A percentile compares a stretch with the other conserved stretches of the same genome.
Evolutionary conservation across 2,113 vertebrate species (phyloP).

Genomic region (Pseudonaja textilis): DNA sequence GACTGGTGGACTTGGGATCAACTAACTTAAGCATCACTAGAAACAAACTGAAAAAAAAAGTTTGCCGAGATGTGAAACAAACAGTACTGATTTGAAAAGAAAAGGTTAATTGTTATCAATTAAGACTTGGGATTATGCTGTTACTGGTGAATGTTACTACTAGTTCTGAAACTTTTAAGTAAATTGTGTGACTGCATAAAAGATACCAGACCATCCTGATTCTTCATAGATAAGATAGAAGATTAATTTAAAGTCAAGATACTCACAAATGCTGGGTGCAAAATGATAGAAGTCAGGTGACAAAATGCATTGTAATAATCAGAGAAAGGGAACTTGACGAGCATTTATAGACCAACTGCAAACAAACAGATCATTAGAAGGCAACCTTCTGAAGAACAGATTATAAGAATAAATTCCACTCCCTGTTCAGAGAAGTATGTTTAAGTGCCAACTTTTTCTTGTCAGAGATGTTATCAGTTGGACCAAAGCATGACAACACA

Average conservation of each 20-base stretch:
- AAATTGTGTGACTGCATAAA: not conserved
- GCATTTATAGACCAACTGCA: not conserved
- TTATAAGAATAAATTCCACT: slow-evolving; percentile 44
- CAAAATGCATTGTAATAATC: slow-evolving; percentile 43
- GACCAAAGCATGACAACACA: slow-evolving; percentile 47
- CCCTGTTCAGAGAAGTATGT: slow-evolving; percentile 44
- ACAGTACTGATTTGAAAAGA: slow-evolving; percentile 27
- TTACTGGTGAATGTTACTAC: not conserved
- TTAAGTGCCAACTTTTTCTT: slow-evolving; percentile 47
- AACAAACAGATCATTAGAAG: slow-evolving; percentile 36
- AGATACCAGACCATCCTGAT: slow-evolving; percentile 52
- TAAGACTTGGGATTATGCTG: not conserved
- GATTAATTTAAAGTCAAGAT: slow-evolving; percentile 48
- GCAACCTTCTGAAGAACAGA: slow-evolving; percentile 14
- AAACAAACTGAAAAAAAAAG: slow-evolving; percentile 44
- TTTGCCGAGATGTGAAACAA: slow-evolving; percentile 40
- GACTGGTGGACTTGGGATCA: not conserved
- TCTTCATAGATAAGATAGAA: slow-evolving; percentile 59
- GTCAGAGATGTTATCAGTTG: slow-evolving; percentile 58
- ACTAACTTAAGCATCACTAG: slow-evolving; percentile 49
- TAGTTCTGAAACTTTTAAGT: slow-evolving; percentile 18
- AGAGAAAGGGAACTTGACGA: slow-evolving; percentile 16
- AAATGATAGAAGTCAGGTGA: slow-evolving; percentile 12
- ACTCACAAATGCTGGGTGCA: slow-evolving; percentile 41
- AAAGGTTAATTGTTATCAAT: not conserved